Percentiles rank a stretch among this genome's conserved stretches.
Evolutionary conservation across 2,113 vertebrate genomes (phyloP).

Genomic region (Leptobrachium leishanense): DNA sequence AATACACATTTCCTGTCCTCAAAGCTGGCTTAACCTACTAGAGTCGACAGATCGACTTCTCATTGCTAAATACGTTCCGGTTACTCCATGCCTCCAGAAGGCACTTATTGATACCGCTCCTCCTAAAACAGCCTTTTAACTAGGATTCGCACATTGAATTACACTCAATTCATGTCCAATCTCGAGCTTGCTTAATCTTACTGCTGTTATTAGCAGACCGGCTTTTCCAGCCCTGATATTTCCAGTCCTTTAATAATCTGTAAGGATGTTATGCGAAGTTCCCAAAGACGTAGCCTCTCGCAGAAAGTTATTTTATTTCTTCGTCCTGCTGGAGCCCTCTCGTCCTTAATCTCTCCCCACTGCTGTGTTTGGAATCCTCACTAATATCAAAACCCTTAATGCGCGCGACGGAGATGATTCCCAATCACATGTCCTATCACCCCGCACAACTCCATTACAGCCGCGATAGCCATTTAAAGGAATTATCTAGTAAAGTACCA

Average conservation of each 20-base stretch:
- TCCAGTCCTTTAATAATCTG: conserved; percentile 43
- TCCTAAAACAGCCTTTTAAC: conserved; percentile 38
- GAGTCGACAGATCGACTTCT: neutral
- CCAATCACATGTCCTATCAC: conserved; percentile 51
- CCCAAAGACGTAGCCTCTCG: neutral
- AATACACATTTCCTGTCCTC: no score
- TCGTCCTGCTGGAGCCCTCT: conserved; percentile 29
- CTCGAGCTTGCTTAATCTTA: conserved; percentile 43
- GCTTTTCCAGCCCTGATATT: conserved; percentile 21
- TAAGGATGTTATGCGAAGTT: conserved; percentile 45
- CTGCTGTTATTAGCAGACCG: conserved; percentile 31
- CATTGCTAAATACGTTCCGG: conserved; percentile 16
- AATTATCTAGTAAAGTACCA: conserved; percentile 50
- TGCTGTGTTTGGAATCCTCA: conserved; percentile 49
- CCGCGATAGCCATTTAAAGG: conserved; percentile 52
- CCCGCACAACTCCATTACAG: conserved; percentile 46
- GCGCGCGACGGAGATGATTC: conserved; percentile 21
- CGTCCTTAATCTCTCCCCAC: conserved; percentile 33
- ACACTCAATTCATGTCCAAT: conserved; percentile 25
- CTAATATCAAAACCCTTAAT: conserved; percentile 54
- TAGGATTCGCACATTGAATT: conserved; percentile 33
- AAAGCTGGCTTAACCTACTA: neutral
- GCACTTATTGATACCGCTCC: conserved; percentile 26
- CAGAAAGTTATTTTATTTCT: conserved; percentile 21
- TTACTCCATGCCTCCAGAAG: conserved; percentile 8